Base-by-base conservation (phyloP, 2,888 invertebrate species). In the Hecatera dysodea region DNA sequence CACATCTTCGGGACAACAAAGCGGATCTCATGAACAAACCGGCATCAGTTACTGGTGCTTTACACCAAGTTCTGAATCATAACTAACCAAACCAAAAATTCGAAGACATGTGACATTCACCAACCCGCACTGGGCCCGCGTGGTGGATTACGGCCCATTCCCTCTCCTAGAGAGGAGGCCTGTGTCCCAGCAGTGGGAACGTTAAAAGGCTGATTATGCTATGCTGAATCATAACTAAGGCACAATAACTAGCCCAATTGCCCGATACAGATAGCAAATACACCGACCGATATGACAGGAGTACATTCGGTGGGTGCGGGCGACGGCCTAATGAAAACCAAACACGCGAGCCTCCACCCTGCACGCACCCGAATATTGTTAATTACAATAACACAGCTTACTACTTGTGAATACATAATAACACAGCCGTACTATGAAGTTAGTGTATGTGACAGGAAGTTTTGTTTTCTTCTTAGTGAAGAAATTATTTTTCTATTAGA, bases 301-400 rank as follows among this genome's bases (percentile, higher is more conserved):
- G 85, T 81, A 84, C 83, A 84, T 89, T 88, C 84, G 81, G 83
- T 85, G 90, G 94, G 94, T 87, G 94, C 87, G 93, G 92, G 85
- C 87, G 62, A 77, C 72, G 80, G 87, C 87, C 88, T 95, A 95
- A 95, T 95, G 94, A 93, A 93, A 92, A 88, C 79, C 90, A 93
- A 93, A 94, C 95, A 95, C 94, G 95, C 95, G 80, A 93, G 83
- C 90, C 92, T 73, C 87, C 91, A 84, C 91, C 92, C 91, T 48
- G 67, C 85, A 87, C 88, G 86, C 84, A 82, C 83, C 81, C 81
- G 64, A 86, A 86, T 86, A 86, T 85, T 86, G 86, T 88, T 88
- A 87, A 90, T 89, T 88, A 89, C 84, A 86, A 88, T 85, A 88
- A 88, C 86, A 86, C 81, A 72, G 76, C 72, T 78, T 83, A 82